phyloP scores from a whole-genome alignment of 1,140 invertebrate species.

The Panulirus ornatus region DNA sequence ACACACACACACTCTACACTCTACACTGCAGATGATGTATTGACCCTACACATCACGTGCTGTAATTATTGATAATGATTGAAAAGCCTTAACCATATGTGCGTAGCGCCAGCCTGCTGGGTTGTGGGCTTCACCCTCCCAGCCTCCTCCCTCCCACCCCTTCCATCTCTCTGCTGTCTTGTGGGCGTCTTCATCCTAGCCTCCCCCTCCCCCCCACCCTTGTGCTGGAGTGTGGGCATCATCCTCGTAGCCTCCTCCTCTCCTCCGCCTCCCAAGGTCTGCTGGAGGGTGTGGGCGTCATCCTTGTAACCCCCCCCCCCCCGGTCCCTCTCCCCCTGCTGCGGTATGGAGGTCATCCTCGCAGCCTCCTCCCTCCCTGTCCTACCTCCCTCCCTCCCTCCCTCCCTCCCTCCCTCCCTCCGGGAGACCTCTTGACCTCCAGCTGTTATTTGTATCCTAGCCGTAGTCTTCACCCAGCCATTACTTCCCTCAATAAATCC shows the following conservation, averaged over 20 bases:
- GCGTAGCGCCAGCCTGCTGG: too few relatives aligned
- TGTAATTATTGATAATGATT: too few relatives aligned
- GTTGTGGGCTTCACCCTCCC: too few relatives aligned
- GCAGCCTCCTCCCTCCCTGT: not conserved
- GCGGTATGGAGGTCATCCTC: not conserved
- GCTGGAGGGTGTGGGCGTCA: too few relatives aligned
- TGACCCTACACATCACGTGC: too few relatives aligned
- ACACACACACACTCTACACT: not conserved
- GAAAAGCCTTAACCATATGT: too few relatives aligned
- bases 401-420: not conserved
- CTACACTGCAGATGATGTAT: not conserved
- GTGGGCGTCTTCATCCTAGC: not conserved
- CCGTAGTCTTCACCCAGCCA: not conserved
- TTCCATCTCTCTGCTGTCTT: not conserved
- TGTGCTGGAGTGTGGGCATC: too few relatives aligned
- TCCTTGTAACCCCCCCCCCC: not conserved
- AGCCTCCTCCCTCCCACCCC: too few relatives aligned
- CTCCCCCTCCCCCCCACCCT: not conserved
- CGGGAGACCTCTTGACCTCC: not conserved
- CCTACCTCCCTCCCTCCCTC: not conserved
- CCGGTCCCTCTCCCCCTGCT: not conserved
- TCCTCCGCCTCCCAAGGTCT: not conserved
- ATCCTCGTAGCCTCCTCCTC: not conserved
- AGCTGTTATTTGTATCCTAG: not conserved
- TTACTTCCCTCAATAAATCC: slow-evolving; percentile 22